These are phyloP conservation scores for Microtus montanus DNA, from an alignment of 2,113 vertebrate genomes.

Conservation along the genomic window DNA sequence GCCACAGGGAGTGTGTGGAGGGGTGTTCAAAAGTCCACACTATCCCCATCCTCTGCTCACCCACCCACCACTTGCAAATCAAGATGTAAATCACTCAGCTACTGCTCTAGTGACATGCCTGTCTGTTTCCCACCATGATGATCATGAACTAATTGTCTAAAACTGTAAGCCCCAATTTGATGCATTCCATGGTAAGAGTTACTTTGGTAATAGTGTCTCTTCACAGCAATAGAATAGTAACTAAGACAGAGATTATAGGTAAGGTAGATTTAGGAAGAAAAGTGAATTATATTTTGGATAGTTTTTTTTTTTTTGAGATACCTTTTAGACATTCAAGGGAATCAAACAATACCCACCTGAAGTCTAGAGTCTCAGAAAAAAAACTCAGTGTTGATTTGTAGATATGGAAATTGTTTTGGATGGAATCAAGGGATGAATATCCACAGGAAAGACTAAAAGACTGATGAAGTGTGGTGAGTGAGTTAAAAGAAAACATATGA, in stretches of 20 bases:
- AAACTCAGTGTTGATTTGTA: neutral
- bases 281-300: neutral
- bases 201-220: neutral
- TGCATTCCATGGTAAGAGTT: neutral
- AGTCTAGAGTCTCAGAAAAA: neutral
- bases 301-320: neutral
- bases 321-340: neutral
- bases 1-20: too few relatives aligned
- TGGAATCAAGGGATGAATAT: neutral
- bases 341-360: neutral
- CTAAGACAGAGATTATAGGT: neutral
- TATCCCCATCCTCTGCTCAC: neutral
- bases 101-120: neutral
- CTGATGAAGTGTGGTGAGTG: neutral
- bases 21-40: neutral
- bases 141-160: neutral
- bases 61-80: neutral
- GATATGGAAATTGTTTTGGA: neutral
- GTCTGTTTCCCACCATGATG: neutral
- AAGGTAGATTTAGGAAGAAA: neutral
- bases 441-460: neutral
- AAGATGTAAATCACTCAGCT: neutral
- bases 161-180: neutral
- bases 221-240: neutral
- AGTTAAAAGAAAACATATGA: neutral